Evolutionary conservation across 2,888 invertebrate genomes (phyloP), one percentile per base, ranked within the genome.

Genomic region (Drosophila picticornis): DNA sequence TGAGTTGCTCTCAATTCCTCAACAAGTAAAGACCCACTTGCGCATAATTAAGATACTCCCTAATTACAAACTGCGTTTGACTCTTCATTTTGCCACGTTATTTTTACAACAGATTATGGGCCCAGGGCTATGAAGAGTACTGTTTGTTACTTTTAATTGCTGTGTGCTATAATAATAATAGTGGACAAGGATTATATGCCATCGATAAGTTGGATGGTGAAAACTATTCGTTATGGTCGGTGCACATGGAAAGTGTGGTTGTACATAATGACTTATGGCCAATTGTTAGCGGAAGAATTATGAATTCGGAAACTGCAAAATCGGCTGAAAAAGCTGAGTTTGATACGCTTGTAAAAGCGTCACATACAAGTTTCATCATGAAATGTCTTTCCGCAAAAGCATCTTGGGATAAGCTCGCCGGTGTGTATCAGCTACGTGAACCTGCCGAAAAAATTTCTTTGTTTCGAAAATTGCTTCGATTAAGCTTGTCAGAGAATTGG

Each of bases 391-490:
- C 48, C 0, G 22, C 48, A 22, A 43, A 43, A 43, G 56, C 36
- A 40, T 57, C 51, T 11, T 65, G 64, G 65, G 43, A 43, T 34
- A n/a, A n/a, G n/a, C n/a, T n/a, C n/a, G n/a, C n/a, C n/a, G n/a
- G n/a, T n/a, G n/a, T n/a, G n/a, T n/a, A 60, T 34, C 25, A 55
- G 16, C 60, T 50, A 9, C 38, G 40, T 16, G 60, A 34, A 27
- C 60, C 56, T 16, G 55, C 60, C 4, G 43, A 34, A 34, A 60
- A 56, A 40, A 34, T 27, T 34, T 19, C n/a, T 4, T 25, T 61
- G 32, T 4, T 43, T 27, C 13, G 22, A 48, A 19, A 48, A 16
- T 19, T 48, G 48, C 27, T 7, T 13, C 27, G 48, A 2, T 48
- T 48, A 27, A 48, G 27, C 9, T 27, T 48, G 46, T 46, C 46